Evolutionary conservation across 2,113 vertebrate genomes (phyloP), one percentile per base, ranked within the genome.

Genomic region (Chiloscyllium plagiosum): DNA sequence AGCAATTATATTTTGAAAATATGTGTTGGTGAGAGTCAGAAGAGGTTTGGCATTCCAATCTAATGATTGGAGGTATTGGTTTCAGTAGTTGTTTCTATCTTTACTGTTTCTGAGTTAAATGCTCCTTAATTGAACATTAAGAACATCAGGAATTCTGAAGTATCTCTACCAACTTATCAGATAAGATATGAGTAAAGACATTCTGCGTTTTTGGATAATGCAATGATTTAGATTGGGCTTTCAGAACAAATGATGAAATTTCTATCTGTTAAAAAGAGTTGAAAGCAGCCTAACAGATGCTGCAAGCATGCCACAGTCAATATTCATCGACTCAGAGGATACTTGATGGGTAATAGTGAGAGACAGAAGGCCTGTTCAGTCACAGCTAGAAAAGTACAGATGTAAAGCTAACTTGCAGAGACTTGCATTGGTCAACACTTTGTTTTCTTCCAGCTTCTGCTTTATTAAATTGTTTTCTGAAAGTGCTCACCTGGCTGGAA

Each of bases 1-100:
- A 90, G 69, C 94, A 72, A 95, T 95, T 68, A 95, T 42, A 50
- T 95, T 4, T 72, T 95, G 42, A 72, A 72, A 72, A 72, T 72
- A 33, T 76, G 68, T 47, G 22, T 95, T 72, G 66, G 68, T 95
- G 94, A 56, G 68, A 72, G n/a, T 72, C 52, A 50, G 80, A 83
- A 83, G 37, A 83, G 26, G 29, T 72, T 52, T 95, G 42, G 50
- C 22, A 72, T 13, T 72, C 70, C 24, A 47, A n/a, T 26, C 69
- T 17, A 17, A 69, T 95, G 42, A 72, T 50, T 50, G 93, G 10
- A 52, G 42, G 22, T 72, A 19, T 22, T 47, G 3, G 13, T 47
- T 72, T 24, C 4, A 47, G 42, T 4, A 95, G 7, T 3, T 12
- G 42, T 94, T 70, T 10, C 12, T 6, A 12, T 24, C 42, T 5